Conservation (phyloP, 2,113 vertebrate species). For the Irena cyanogastra region DNA sequence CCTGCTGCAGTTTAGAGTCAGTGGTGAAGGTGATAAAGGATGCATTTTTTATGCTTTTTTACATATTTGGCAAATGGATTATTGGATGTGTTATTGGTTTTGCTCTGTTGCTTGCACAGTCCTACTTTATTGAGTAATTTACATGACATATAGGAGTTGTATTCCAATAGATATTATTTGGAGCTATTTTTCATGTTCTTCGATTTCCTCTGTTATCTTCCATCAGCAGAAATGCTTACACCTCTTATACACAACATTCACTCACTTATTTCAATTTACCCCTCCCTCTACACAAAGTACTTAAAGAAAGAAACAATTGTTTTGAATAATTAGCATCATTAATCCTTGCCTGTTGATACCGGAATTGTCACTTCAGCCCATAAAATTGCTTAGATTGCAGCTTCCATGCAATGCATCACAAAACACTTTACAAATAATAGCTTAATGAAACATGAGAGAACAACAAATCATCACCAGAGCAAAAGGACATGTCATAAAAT, state of each 20-base stretch:
- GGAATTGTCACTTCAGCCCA: constrained; percentile 18
- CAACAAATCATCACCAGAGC: constrained; percentile 51
- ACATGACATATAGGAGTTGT: neutral
- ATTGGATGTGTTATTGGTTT: neutral
- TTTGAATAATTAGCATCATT: constrained; percentile 53
- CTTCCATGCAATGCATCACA: constrained; percentile 3
- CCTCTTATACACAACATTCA: neutral
- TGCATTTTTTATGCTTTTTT: neutral
- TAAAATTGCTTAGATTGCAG: constrained; percentile 21
- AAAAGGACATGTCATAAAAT: constrained; percentile 45
- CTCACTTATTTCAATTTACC: neutral
- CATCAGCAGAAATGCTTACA: constrained; percentile 4
- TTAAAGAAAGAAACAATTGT: constrained; percentile 21
- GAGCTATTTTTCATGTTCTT: constrained; percentile 11
- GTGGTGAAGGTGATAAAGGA: neutral
- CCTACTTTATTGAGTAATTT: constrained; percentile 16
- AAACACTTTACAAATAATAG: constrained; percentile 52
- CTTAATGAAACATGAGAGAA: constrained; percentile 32
- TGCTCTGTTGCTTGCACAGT: neutral
- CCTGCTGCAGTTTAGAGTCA: neutral
- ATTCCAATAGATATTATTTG: neutral
- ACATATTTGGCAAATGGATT: neutral
- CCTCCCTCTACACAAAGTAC: neutral
- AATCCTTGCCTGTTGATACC: constrained; percentile 31
- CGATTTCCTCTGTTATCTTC: neutral